phyloP scores from a whole-genome alignment of 1,140 invertebrate genomes.

The Drosophila lini region DNA sequence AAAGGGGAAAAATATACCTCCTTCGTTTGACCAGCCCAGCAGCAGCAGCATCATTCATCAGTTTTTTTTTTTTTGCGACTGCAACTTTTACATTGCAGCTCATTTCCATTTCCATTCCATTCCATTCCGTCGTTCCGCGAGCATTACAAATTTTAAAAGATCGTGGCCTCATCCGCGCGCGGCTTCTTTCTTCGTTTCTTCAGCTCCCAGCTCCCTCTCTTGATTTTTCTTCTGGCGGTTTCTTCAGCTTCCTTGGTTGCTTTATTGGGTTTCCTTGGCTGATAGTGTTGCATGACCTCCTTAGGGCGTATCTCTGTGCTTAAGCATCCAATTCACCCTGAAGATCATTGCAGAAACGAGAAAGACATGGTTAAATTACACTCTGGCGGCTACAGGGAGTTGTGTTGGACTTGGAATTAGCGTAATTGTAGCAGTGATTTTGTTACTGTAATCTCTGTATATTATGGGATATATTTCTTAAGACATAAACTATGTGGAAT shows the following conservation, averaged over 20 bases:
- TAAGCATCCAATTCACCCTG: slow-evolving; percentile 48
- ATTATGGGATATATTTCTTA: neutral
- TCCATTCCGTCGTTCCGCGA: slow-evolving; percentile 35
- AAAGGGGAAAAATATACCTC: neutral
- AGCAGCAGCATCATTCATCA: slow-evolving; percentile 54
- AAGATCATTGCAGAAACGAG: slow-evolving; percentile 32
- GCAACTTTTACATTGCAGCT: slow-evolving; percentile 47
- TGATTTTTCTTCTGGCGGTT: slow-evolving; percentile 25
- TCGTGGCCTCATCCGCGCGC: slow-evolving; percentile 35
- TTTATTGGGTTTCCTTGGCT: slow-evolving; percentile 25
- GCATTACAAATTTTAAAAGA: slow-evolving; percentile 47
- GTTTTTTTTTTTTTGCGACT: slow-evolving; percentile 25
- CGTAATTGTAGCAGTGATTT: slow-evolving; percentile 11
- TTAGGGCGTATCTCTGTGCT: slow-evolving; percentile 77
- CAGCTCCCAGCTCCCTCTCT: slow-evolving; percentile 3
- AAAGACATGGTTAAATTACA: neutral
- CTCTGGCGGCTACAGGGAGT: neutral
- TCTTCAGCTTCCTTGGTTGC: slow-evolving; percentile 14
- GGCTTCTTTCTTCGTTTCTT: slow-evolving; percentile 30
- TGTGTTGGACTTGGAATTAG: slow-evolving; percentile 1
- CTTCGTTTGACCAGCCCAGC: slow-evolving; percentile 30
- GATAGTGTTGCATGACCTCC: slow-evolving; percentile 67
- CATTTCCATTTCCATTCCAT: slow-evolving; percentile 29
- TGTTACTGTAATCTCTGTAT: neutral
- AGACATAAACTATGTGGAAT: neutral